Evolutionary conservation across 2,888 invertebrate genomes (phyloP), one percentile per base, ranked within the genome.

Genomic region (Blastobasis lacticolella): DNA sequence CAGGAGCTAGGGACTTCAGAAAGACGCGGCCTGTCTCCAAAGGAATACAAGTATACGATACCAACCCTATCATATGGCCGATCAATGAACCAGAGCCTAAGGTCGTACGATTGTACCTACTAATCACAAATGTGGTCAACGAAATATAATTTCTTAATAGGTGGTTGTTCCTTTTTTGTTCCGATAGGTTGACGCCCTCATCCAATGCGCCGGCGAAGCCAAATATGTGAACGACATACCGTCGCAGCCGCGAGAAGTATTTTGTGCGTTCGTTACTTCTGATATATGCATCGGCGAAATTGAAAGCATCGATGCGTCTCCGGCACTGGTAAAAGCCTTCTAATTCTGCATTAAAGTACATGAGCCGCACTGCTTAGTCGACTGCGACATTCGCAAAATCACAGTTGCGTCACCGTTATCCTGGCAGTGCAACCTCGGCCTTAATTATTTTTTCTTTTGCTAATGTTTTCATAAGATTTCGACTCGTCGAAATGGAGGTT

Each of bases 11-110:
- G 52, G 78, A 82, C 36, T 63, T 79, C 1, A 69, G 92, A 78
- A 62, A 90, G 52, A 78, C 78, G 0, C 69, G 94, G 51, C 90
- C 89, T 0, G 48, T 93, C 4, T 93, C 93, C 0, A 89, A 86
- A 37, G 92, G 91, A 0, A 80, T 75, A 8, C 91, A 93, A 67
- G 88, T 89, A 36, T 94, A 88, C 64, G 91, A 92, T 53, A 92
- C 91, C 0, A 90, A 92, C 59, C 81, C 88, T 55, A 75, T 80
- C 4, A 65, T 90, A 46, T 93, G 91, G 89, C 92, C 93, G 0
- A 58, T 92, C 42, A 90, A 89, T 52, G 78, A 92, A 64, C 91
- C 93, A 0, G 71, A 92, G 46, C 82, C 89, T 0, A 93, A 93
- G 73, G 58, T 23, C n/a, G 3, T 23, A 23, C 23, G 23, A 23